phyloP scores from a whole-genome alignment of 2,113 vertebrate genomes.

The Neofelis nebulosa region DNA sequence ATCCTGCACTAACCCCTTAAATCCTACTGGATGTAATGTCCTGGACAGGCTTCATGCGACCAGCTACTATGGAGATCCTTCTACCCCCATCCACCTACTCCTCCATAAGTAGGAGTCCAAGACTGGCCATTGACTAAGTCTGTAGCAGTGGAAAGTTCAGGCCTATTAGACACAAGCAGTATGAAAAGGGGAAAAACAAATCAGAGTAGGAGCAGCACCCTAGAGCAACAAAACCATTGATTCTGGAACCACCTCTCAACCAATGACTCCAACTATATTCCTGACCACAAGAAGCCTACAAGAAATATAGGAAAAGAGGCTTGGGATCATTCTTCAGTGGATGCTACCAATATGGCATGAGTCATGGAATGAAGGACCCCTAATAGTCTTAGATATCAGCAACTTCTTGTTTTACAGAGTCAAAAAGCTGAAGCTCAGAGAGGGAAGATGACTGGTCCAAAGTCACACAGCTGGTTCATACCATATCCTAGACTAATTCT shows the following conservation, averaged over 20 bases:
- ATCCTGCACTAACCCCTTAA: not conserved
- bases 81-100: not conserved
- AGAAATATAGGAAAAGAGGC: not conserved
- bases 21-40: not conserved
- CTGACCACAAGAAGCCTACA: not conserved
- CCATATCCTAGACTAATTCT: not conserved
- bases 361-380: not conserved
- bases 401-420: not conserved
- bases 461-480: not conserved
- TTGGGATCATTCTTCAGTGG: not conserved
- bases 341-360: not conserved
- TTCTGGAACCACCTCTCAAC: not conserved
- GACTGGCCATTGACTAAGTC: not conserved
- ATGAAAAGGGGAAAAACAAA: not conserved
- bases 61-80: not conserved
- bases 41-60: not conserved
- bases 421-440: not conserved
- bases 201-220: not conserved
- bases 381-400: not conserved
- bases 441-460: not conserved
- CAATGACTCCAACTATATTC: not conserved
- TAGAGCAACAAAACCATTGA: not conserved
- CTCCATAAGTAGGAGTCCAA: not conserved
- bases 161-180: not conserved
- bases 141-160: not conserved